Conservation (phyloP, 1,140 invertebrate genomes). For the Drosophila nigrodunni region DNA sequence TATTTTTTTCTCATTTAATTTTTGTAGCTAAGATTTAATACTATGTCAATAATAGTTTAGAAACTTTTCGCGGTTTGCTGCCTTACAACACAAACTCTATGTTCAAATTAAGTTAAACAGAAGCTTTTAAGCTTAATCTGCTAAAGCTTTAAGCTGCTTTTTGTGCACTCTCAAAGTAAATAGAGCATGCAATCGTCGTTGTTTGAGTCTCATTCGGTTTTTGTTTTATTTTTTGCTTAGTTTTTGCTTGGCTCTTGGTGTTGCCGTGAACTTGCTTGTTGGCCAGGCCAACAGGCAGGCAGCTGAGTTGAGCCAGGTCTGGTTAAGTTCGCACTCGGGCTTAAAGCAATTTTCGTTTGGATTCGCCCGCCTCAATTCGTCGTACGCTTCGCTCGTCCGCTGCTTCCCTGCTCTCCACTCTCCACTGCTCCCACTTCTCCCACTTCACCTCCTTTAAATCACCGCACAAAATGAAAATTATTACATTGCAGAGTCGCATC, state of each 20-base stretch:
- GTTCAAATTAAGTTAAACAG: no score
- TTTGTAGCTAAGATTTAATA: no score
- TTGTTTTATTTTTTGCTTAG: slow-evolving; percentile 2
- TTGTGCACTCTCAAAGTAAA: neutral
- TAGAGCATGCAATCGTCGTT: slow-evolving; percentile 15
- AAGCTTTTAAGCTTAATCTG: no score
- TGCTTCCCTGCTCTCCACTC: neutral
- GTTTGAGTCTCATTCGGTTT: neutral
- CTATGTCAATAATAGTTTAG: no score
- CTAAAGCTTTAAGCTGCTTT: no score
- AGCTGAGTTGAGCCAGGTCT: slow-evolving; percentile 3
- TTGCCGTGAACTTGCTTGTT: slow-evolving; percentile 44
- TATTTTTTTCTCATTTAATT: no score
- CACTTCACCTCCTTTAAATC: neutral
- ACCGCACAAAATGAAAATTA: slow-evolving; percentile 45
- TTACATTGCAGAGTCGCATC: slow-evolving; percentile 58
- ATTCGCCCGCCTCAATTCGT: slow-evolving; percentile 42
- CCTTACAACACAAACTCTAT: no score
- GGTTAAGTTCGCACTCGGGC: slow-evolving; percentile 6
- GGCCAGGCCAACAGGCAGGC: slow-evolving; percentile 12
- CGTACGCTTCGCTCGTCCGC: neutral
- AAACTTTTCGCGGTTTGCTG: no score
- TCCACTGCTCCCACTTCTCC: neutral
- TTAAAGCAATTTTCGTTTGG: slow-evolving; percentile 65
- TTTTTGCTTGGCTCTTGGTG: neutral